These are phyloP conservation scores for Limnephilus auricula DNA, from an alignment of 2,888 invertebrate species.

Conservation along the genomic window DNA sequence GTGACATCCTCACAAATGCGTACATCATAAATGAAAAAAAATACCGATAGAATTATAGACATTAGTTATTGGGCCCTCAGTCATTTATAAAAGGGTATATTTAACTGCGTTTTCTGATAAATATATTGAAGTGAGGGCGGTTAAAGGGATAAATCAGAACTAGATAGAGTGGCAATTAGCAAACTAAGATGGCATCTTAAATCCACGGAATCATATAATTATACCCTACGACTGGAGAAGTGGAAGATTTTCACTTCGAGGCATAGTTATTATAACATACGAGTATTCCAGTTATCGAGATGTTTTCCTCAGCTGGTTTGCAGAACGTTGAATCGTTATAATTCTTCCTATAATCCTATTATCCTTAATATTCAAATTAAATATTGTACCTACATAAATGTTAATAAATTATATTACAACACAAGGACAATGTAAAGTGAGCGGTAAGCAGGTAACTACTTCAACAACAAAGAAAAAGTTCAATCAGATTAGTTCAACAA, in stretches of 20 bases:
- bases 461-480: too few species aligned
- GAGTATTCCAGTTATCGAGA: neutral
- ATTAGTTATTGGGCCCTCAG: neutral
- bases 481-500: too few species aligned
- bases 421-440: neutral
- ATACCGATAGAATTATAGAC: neutral
- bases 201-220: constrained; percentile 41
- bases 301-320: neutral
- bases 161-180: constrained; percentile 40
- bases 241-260: neutral
- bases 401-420: neutral
- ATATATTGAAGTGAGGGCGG: constrained; percentile 44
- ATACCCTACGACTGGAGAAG: neutral
- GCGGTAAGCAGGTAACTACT: too few species aligned
- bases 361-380: neutral
- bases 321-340: neutral
- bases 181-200: constrained; percentile 45
- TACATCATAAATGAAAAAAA: neutral
- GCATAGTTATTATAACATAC: neutral
- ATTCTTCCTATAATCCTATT: too few species aligned
- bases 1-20: neutral
- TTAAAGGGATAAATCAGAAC: constrained; percentile 39
- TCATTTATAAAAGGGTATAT: neutral
- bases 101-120: constrained; percentile 37
- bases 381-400: neutral